Conservation (phyloP, 1,140 invertebrate genomes). For the Octopus bimaculoides region DNA sequence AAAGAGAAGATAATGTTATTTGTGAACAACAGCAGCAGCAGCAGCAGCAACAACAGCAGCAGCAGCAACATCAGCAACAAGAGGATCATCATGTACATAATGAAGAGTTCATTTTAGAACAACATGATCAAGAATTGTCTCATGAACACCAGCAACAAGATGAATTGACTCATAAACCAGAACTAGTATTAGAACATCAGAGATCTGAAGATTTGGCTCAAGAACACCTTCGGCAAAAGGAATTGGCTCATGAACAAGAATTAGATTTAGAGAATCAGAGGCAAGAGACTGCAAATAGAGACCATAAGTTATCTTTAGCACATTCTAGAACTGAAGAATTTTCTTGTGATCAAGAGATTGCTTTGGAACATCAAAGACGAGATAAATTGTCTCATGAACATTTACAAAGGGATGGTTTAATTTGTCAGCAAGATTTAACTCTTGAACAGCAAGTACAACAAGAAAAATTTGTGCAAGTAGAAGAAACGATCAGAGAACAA, state of each 20-base stretch:
- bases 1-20: not conserved
- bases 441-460: too few relatives aligned
- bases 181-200: not conserved
- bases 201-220: not conserved
- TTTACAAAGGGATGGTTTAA: not conserved
- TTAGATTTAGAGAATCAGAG: not conserved
- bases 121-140: not conserved
- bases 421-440: too few relatives aligned
- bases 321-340: not conserved
- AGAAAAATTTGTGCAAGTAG: too few relatives aligned
- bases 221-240: not conserved
- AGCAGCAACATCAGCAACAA: not conserved
- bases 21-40: not conserved
- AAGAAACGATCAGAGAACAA: too few relatives aligned
- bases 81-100: not conserved
- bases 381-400: not conserved
- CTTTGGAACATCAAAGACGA: not conserved
- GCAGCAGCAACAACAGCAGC: not conserved
- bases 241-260: not conserved
- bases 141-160: not conserved
- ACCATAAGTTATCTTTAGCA: not conserved
- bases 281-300: not conserved
- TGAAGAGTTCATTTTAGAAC: not conserved
- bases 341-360: not conserved
- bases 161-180: not conserved